Conservation (phyloP, 2,797 vertebrate species). For the Peromyscus melanophrys region DNA sequence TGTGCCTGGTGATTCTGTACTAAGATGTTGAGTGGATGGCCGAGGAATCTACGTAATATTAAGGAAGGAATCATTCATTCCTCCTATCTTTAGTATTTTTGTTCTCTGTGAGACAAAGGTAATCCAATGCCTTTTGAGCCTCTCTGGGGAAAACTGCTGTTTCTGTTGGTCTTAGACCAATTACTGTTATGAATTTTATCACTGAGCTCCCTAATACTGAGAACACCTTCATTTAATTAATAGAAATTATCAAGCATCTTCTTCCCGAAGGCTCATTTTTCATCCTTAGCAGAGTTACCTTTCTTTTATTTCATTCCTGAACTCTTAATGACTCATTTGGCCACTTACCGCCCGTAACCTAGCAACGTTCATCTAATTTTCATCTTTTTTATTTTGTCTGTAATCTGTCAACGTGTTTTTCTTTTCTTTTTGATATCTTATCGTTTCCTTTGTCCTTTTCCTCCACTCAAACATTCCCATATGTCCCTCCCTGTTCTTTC, state of each 20-base stretch:
- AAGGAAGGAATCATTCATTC: not conserved
- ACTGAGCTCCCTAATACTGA: not conserved
- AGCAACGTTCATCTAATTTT: not conserved
- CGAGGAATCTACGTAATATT: not conserved
- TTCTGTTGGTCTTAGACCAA: not conserved
- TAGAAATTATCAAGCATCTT: slow-evolving; percentile 11
- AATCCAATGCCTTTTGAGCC: not conserved
- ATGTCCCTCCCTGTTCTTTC: not conserved
- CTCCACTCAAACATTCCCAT: not conserved
- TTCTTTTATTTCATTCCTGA: not conserved
- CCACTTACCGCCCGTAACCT: not conserved
- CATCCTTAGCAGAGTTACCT: too few relatives aligned
- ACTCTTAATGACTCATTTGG: slow-evolving; percentile 24
- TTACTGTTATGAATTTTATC: not conserved
- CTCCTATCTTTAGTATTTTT: not conserved
- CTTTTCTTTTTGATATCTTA: not conserved
- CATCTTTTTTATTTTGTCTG: not conserved
- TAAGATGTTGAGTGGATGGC: not conserved
- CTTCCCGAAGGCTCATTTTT: not conserved
- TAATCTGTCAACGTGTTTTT: not conserved
- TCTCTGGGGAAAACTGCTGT: not conserved
- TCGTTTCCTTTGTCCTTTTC: too few relatives aligned
- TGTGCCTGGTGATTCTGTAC: not conserved
- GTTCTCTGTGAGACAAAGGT: not conserved
- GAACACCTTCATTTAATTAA: not conserved